A percentile compares a stretch with the other conserved stretches of the same genome.
Conservation (phyloP, 37 sponge, comb jelly and placozoan species). For the Petrosia ficiformis region DNA sequence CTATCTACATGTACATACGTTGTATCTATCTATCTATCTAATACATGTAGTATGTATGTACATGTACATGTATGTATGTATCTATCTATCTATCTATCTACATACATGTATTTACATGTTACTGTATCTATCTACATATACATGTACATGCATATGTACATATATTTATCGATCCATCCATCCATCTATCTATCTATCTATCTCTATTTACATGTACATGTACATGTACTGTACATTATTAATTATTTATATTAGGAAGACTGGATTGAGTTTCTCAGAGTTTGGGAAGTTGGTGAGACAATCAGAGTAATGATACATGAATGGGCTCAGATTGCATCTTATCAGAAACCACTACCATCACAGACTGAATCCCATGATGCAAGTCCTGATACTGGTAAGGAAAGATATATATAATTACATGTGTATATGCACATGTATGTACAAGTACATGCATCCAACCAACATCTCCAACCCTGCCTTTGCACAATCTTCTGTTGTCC, state of each 20-base stretch:
- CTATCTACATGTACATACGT: too few relatives aligned
- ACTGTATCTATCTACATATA: too few relatives aligned
- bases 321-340: conserved; percentile 64
- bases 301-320: conserved; percentile 40
- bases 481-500: neutral
- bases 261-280: conserved; percentile 71
- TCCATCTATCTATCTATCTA: too few relatives aligned
- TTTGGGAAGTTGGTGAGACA: conserved; percentile 51
- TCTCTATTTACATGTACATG: conserved; percentile 13
- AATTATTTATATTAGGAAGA: conserved; percentile 5
- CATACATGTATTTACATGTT: too few relatives aligned
- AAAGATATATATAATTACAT: neutral
- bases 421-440: conserved; percentile 4
- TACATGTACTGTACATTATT: neutral
- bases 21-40: too few relatives aligned
- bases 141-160: too few relatives aligned
- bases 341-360: conserved; percentile 61
- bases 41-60: too few relatives aligned
- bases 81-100: too few relatives aligned
- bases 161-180: too few relatives aligned
- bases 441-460: neutral
- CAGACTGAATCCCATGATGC: conserved; percentile 15
- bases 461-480: too few relatives aligned
- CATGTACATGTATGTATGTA: neutral
- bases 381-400: conserved; percentile 44